phyloP scores from a whole-genome alignment of 2,888 invertebrate species.

The Pharmacophagus antenor region DNA sequence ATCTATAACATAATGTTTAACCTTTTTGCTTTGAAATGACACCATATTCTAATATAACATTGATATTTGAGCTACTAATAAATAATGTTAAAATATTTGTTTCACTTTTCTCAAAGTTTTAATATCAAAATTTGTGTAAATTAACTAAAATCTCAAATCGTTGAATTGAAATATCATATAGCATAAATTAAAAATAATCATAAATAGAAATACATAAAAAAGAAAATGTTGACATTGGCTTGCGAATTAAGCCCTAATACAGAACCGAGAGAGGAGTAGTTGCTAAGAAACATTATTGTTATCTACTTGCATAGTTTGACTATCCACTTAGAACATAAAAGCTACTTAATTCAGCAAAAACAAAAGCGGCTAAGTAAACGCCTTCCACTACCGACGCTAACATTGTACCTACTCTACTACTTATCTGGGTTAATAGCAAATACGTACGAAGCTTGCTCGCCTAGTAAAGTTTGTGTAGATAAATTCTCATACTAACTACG shows the following conservation, averaged over 20 bases:
- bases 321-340: conserved; percentile 58
- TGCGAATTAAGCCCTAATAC: conserved; percentile 21
- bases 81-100: no score
- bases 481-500: conserved; percentile 35
- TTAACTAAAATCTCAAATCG: not conserved
- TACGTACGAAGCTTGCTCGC: conserved; percentile 35
- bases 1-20: no score
- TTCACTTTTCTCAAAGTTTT: not conserved
- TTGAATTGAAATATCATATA: not conserved
- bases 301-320: conserved; percentile 52
- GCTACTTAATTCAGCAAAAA: conserved; percentile 64
- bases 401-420: conserved; percentile 41
- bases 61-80: no score
- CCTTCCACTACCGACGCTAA: conserved; percentile 39
- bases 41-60: no score
- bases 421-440: conserved; percentile 38
- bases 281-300: conserved; percentile 44
- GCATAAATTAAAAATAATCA: conserved; percentile 31
- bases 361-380: conserved; percentile 56
- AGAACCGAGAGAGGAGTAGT: conserved; percentile 15
- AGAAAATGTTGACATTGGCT: conserved; percentile 14
- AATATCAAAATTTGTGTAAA: not conserved
- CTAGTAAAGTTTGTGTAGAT: conserved; percentile 32
- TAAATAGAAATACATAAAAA: conserved; percentile 32
- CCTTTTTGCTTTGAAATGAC: no score